Percentiles rank a stretch among this genome's conserved stretches.
These are phyloP conservation scores for Axea sp. DNA, from an alignment of 2,888 invertebrate species.

Conservation along the genomic window DNA sequence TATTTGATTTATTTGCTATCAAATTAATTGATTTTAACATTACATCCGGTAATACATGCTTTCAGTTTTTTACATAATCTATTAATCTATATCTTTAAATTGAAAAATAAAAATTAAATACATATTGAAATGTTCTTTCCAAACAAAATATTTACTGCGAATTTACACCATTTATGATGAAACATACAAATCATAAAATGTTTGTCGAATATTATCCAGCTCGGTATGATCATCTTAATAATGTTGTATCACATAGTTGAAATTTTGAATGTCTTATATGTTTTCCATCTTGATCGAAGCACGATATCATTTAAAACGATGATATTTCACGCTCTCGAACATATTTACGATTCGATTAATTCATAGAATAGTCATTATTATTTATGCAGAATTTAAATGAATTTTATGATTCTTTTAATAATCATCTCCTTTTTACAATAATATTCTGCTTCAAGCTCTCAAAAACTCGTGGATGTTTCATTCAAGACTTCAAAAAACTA, in stretches of 20 bases:
- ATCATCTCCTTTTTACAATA: constrained; percentile 8
- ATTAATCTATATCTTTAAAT: no score
- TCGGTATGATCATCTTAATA: constrained; percentile 29
- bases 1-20: no score
- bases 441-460: constrained; percentile 10
- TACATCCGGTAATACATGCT: no score
- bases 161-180: no score
- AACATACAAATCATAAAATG: constrained; percentile 31
- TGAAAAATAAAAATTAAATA: no score
- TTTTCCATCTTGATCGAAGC: constrained; percentile 42
- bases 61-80: no score
- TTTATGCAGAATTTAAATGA: constrained; percentile 35
- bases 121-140: no score
- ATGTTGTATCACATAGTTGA: constrained; percentile 32
- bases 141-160: no score
- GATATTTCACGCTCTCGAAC: constrained; percentile 45
- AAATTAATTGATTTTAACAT: no score
- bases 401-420: constrained; percentile 31
- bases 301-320: constrained; percentile 41
- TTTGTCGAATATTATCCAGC: constrained; percentile 20
- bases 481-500: constrained; percentile 3
- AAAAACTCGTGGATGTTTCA: constrained; percentile 15
- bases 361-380: constrained; percentile 51
- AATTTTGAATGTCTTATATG: constrained; percentile 36
- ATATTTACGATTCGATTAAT: constrained; percentile 45